These are phyloP conservation scores for Phoebastria nigripes DNA, from an alignment of 2,797 vertebrate genomes.

Conservation along the genomic window DNA sequence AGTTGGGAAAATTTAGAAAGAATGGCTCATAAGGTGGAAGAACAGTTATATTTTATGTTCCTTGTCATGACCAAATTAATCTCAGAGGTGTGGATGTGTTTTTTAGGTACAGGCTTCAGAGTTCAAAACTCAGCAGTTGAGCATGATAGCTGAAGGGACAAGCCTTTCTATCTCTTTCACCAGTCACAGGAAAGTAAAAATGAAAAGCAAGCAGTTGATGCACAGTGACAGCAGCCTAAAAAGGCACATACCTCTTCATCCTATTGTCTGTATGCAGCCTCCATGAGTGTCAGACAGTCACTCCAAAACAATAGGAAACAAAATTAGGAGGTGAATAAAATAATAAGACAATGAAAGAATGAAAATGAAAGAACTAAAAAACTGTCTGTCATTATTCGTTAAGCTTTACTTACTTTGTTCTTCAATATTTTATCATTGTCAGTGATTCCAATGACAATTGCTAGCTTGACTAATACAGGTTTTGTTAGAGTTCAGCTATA, in stretches of 20 bases:
- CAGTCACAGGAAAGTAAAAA: neutral
- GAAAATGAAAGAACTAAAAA: neutral
- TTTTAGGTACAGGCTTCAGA: neutral
- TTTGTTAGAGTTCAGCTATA: neutral
- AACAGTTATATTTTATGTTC: neutral
- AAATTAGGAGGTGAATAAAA: neutral
- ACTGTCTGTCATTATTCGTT: neutral
- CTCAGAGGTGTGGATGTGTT: neutral
- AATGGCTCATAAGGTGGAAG: neutral
- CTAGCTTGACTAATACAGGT: neutral
- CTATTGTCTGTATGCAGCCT: neutral
- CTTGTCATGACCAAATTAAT: neutral
- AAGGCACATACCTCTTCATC: neutral
- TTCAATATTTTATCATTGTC: neutral
- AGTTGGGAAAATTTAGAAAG: neutral
- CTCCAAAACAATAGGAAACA: constrained; percentile 12
- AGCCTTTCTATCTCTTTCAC: neutral
- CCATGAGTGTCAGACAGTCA: neutral
- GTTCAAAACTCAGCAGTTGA: neutral
- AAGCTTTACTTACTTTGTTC: neutral
- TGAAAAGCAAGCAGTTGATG: neutral
- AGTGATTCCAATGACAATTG: neutral
- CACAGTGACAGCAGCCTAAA: neutral
- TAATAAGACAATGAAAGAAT: neutral
- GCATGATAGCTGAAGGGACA: neutral